Evolutionary conservation across 2,888 invertebrate species (phyloP), one percentile per base, ranked within the genome.

Genomic region (Cataglyphis rosenhaueri): DNA sequence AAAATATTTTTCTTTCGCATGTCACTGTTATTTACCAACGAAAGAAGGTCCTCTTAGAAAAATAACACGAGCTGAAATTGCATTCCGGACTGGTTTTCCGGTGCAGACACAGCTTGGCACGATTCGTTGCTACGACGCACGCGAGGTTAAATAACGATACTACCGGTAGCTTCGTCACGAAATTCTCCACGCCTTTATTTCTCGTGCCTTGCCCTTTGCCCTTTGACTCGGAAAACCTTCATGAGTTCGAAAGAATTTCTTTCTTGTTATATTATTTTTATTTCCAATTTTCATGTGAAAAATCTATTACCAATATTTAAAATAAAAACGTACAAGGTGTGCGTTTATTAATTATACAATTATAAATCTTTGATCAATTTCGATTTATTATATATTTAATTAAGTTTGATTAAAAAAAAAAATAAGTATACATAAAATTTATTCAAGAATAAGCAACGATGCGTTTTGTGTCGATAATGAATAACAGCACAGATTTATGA

Each of bases 111-210:
- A 61, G 35, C 62, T 8, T 29, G 78, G 52, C 79, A 70, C 70
- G 83, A 83, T 61, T 61, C 48, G 66, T 68, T 66, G 66, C 52
- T 41, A 21, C 38, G 18, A 62, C 8, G 74, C 81, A 79, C 75
- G 81, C 82, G 62, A 81, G 44, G 59, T 32, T 62, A 81, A 84
- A 25, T 81, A 70, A 84, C 84, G 70, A 68, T 62, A 62, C 81
- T 15, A 75, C 18, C 81, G 38, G 68, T 70, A 68, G 64, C 41
- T 82, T 81, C 66, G 41, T 38, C 32, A 25, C 12, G 64, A 64
- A 57, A 73, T 76, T 74, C 35, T 70, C 64, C 82, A 35, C 32
- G 52, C 62, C 52, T 15, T 32, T 73, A 82, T 81, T 59, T 44
- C 66, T 83, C 52, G 68, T 64, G 35, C 57, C 25, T 62, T 76